phyloP scores from a whole-genome alignment of 2,113 vertebrate species.

The Heloderma charlesbogerti region DNA sequence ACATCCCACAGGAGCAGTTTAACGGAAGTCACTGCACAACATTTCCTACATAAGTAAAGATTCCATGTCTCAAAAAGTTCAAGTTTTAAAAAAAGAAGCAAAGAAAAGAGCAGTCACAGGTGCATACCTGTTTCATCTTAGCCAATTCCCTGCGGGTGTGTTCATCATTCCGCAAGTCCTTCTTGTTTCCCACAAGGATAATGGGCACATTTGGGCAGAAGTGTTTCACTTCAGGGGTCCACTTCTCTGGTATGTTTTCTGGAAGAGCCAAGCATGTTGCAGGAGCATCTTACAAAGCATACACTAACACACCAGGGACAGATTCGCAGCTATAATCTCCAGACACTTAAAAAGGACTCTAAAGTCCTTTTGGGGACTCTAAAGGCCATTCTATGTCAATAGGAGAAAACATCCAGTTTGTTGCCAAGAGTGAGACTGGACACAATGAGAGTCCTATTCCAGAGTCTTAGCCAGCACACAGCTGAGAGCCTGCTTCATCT shows the following conservation, averaged over 20 bases:
- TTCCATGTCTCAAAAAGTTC: neutral
- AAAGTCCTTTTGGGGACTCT: neutral
- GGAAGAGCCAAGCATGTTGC: neutral
- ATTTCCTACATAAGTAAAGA: neutral
- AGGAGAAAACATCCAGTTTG: neutral
- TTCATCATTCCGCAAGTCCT: conserved; percentile 95
- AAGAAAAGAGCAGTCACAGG: neutral
- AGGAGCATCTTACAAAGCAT: neutral
- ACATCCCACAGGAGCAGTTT: neutral
- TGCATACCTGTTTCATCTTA: conserved; percentile 95
- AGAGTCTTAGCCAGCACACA: neutral
- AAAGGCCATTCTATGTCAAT: neutral
- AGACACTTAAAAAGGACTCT: neutral
- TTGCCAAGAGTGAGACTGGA: neutral
- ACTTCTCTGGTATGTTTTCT: conserved; percentile 99
- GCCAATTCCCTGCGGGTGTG: conserved; percentile 93
- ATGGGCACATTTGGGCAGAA: conserved; percentile 98
- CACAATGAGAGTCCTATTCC: neutral
- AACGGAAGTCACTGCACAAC: neutral
- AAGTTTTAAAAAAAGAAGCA: neutral
- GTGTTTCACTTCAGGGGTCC: conserved; percentile 98
- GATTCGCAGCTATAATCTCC: neutral
- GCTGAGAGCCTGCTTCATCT: neutral
- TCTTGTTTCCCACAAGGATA: conserved; percentile 98
- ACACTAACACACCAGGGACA: neutral